Conservation (phyloP, 1,140 invertebrate genomes). For the Lordiphosa collinella region DNA sequence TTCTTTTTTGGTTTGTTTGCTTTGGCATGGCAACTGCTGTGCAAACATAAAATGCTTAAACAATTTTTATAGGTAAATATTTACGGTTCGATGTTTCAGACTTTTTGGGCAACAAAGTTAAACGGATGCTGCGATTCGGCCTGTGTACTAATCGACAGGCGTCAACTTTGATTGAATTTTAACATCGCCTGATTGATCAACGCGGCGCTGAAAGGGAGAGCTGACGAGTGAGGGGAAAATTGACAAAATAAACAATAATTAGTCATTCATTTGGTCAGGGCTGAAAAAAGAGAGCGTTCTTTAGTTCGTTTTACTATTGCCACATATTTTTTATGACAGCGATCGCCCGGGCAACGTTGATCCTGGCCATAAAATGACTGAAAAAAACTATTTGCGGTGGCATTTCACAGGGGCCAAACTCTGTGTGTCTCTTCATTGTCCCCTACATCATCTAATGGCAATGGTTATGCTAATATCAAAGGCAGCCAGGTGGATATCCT, state of each 20-base stretch:
- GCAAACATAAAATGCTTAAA: slow-evolving; percentile 74
- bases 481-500: slow-evolving; percentile 14
- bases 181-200: slow-evolving; percentile 58
- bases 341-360: neutral
- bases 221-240: neutral
- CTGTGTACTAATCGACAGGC: slow-evolving; percentile 54
- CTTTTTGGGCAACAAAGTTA: neutral
- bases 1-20: slow-evolving; percentile 10
- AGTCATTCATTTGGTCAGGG: slow-evolving; percentile 3
- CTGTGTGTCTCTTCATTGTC: slow-evolving; percentile 27
- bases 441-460: slow-evolving; percentile 30
- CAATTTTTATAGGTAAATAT: slow-evolving; percentile 69
- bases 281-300: too few species aligned
- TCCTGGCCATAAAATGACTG: neutral
- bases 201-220: neutral
- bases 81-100: slow-evolving; percentile 21
- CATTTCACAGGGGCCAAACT: slow-evolving; percentile 24
- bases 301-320: too few species aligned
- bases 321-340: too few species aligned
- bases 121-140: too few species aligned
- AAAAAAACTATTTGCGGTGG: slow-evolving; percentile 22
- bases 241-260: slow-evolving; percentile 14
- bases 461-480: slow-evolving; percentile 48
- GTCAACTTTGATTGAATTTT: slow-evolving; percentile 64
- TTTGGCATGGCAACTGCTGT: slow-evolving; percentile 61